Evolutionary conservation across 2,797 vertebrate species (phyloP).

Genomic region (Oreonectes daqikongensis): DNA sequence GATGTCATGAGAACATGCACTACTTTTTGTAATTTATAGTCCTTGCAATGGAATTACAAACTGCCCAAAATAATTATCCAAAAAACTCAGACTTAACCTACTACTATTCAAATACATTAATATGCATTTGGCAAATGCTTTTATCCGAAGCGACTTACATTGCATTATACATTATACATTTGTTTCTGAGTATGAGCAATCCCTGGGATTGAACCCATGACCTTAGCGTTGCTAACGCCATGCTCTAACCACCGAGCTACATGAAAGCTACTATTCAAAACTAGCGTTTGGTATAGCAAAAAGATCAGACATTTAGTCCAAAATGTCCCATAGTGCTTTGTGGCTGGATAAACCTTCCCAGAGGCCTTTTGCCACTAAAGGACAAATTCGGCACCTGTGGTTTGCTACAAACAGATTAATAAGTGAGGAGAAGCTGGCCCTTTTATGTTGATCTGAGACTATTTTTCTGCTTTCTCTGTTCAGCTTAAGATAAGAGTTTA

Average conservation of each 20-base stretch:
- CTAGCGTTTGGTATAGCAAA: neutral
- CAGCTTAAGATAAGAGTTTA: neutral
- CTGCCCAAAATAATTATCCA: neutral
- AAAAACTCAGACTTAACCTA: neutral
- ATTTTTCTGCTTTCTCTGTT: neutral
- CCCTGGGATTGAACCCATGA: no score
- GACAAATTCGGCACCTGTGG: neutral
- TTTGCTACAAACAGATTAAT: neutral
- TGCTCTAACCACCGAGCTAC: no score
- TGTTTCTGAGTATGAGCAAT: no score
- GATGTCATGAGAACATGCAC: no score
- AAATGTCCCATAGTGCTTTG: slow-evolving; percentile 8
- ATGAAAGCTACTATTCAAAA: neutral
- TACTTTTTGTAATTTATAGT: no score
- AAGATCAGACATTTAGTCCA: neutral
- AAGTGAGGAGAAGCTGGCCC: neutral
- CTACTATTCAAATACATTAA: no score
- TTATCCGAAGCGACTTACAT: no score
- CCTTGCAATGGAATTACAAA: no score
- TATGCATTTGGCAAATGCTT: no score
- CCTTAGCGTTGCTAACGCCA: no score
- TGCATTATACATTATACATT: no score
- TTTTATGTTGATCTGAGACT: neutral
- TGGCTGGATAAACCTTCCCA: neutral
- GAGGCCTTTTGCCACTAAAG: slow-evolving; percentile 2